Conservation (phyloP, 2,113 vertebrate genomes). For the Illadopsis cleaveri region DNA sequence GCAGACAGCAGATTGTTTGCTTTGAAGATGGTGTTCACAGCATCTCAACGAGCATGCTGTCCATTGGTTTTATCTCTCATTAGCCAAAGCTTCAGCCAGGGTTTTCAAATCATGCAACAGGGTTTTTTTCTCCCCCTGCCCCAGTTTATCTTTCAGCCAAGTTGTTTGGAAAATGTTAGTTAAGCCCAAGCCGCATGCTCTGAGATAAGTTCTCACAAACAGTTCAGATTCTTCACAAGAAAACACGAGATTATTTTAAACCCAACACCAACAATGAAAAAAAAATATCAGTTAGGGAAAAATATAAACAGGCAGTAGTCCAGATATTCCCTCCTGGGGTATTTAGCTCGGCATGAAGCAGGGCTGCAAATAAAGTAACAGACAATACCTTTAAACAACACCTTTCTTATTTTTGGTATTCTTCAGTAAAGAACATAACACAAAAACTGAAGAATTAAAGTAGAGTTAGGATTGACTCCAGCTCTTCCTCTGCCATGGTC, state of each 20-base stretch:
- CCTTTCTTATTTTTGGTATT: not conserved
- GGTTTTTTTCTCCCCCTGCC: accelerated
- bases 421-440: not conserved
- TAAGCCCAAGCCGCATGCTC: not conserved
- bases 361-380: not conserved
- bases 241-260: not conserved
- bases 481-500: not conserved
- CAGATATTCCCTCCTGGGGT: not conserved
- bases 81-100: not conserved
- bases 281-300: not conserved
- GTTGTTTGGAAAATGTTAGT: slow-evolving; percentile 31
- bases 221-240: slow-evolving; percentile 8
- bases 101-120: not conserved
- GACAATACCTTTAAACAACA: not conserved
- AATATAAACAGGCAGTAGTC: not conserved
- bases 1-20: not conserved
- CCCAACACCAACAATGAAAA: not conserved
- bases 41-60: not conserved
- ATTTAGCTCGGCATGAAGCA: not conserved
- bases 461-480: not conserved
- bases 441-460: not conserved
- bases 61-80: accelerated
- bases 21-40: not conserved
- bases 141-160: slow-evolving; percentile 15
- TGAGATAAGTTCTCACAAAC: not conserved